Evolutionary conservation across 2,797 vertebrate species (phyloP).

Genomic region (Mionectes olivaceus): DNA sequence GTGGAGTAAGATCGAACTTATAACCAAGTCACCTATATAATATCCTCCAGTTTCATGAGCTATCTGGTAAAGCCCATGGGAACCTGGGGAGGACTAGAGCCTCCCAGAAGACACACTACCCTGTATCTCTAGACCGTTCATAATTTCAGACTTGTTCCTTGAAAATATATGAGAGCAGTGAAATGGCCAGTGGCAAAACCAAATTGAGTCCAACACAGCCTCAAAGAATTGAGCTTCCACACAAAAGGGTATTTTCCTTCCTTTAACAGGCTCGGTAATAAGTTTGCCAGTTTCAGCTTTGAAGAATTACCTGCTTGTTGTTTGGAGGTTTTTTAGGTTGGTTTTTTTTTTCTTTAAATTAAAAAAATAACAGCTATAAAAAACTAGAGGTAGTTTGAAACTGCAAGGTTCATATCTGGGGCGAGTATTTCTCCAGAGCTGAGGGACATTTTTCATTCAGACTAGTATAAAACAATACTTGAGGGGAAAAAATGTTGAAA

Average conservation of each 20-base stretch:
- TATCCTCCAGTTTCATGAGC: not conserved
- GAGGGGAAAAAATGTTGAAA: constrained; percentile 54
- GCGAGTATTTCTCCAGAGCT: not conserved
- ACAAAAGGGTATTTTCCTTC: not conserved
- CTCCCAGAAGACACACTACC: constrained; percentile 42
- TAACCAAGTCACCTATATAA: constrained; percentile 28
- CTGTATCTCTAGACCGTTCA: not conserved
- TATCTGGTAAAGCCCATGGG: constrained; percentile 25
- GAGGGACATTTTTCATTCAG: constrained; percentile 51
- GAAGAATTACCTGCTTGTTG: constrained; percentile 53
- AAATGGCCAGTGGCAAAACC: constrained; percentile 44
- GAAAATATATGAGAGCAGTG: constrained; percentile 12
- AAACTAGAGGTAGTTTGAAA: constrained; percentile 39
- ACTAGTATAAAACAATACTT: constrained; percentile 59
- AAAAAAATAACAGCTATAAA: constrained; percentile 31
- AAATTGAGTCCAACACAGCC: not conserved
- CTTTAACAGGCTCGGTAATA: constrained; percentile 2
- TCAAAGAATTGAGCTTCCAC: not conserved
- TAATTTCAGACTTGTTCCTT: constrained; percentile 45
- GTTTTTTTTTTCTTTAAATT: not conserved
- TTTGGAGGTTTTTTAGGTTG: not conserved
- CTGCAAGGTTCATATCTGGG: constrained; percentile 43
- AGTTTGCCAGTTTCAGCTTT: constrained; percentile 26
- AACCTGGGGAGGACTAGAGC: constrained; percentile 9
- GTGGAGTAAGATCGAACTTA: not conserved